Conservation (phyloP, 2,888 invertebrate species). For the Polydrusus pterygomalis region DNA sequence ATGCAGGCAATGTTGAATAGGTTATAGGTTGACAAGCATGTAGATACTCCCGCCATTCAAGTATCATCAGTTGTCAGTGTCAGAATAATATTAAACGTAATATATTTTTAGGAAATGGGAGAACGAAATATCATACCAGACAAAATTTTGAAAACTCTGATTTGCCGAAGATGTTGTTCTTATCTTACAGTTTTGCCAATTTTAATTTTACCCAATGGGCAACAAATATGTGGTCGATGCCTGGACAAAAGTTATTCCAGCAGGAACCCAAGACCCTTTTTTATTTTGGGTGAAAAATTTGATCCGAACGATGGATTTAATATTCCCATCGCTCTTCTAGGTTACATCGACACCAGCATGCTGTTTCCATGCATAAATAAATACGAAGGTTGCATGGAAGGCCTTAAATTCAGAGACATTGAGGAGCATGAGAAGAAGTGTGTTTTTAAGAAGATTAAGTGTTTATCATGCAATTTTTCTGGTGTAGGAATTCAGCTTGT, state of each 20-base stretch:
- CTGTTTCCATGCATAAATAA: slow-evolving; percentile 42
- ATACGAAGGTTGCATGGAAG: slow-evolving; percentile 36
- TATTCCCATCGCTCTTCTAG: slow-evolving; percentile 32
- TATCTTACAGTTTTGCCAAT: slow-evolving; percentile 45
- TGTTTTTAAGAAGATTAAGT: slow-evolving; percentile 19
- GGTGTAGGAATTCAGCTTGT: slow-evolving; percentile 35
- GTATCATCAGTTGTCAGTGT: neutral
- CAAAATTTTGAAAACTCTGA: slow-evolving; percentile 24
- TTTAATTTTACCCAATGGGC: slow-evolving; percentile 23
- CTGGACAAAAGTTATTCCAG: neutral
- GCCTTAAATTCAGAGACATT: slow-evolving; percentile 29
- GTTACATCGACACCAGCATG: slow-evolving; percentile 17
- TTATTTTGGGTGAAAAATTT: slow-evolving; percentile 22
- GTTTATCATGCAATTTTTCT: slow-evolving; percentile 25
- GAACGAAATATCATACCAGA: slow-evolving; percentile 30
- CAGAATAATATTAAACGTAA: neutral
- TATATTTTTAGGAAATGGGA: slow-evolving; percentile 34
- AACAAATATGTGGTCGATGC: slow-evolving; percentile 43
- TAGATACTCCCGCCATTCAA: too few species aligned
- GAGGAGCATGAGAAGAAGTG: slow-evolving; percentile 38
- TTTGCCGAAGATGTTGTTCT: slow-evolving; percentile 37
- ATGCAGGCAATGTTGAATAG: too few species aligned
- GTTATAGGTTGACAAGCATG: too few species aligned
- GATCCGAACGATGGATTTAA: slow-evolving; percentile 14
- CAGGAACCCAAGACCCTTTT: slow-evolving; percentile 19